Conservation (phyloP, 2,888 invertebrate species). For the Ormia ochracea region DNA sequence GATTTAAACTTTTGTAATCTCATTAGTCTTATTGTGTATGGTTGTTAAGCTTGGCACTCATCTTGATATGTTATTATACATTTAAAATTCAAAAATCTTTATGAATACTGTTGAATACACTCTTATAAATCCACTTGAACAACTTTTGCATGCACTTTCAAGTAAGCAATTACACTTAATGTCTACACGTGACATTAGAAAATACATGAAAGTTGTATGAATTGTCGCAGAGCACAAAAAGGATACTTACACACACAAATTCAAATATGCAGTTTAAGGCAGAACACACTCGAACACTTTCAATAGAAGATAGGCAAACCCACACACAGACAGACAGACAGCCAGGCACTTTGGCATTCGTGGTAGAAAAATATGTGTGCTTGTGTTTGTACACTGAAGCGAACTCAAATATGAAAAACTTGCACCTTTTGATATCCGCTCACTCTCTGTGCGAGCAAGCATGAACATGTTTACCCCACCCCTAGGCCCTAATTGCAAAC, state of each 20-base stretch:
- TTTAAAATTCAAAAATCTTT: slow-evolving; percentile 43
- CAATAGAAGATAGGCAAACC: background rate
- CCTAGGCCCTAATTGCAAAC: background rate
- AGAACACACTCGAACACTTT: background rate
- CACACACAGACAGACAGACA: background rate
- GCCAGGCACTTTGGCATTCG: background rate
- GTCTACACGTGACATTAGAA: slow-evolving; percentile 63
- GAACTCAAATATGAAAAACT: slow-evolving; percentile 53
- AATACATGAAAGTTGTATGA: slow-evolving; percentile 61
- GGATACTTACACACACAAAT: background rate
- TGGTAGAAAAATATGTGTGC: background rate
- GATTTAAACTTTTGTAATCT: slow-evolving; percentile 50
- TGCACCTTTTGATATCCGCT: slow-evolving; percentile 37
- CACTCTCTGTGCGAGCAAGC: slow-evolving; percentile 1
- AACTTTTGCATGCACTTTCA: slow-evolving; percentile 53
- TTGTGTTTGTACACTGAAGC: slow-evolving; percentile 42
- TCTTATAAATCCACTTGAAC: slow-evolving; percentile 50
- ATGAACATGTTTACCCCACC: slow-evolving; percentile 20
- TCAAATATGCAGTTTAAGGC: background rate
- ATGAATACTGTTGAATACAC: slow-evolving; percentile 45
- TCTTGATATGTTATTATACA: slow-evolving; percentile 47
- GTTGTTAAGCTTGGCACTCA: slow-evolving; percentile 41
- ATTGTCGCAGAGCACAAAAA: slow-evolving; percentile 48
- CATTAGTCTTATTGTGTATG: slow-evolving; percentile 50
- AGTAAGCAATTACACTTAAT: slow-evolving; percentile 62